A percentile compares a stretch with the other conserved stretches of the same genome.
Evolutionary conservation across 2,888 invertebrate genomes (phyloP).

Genomic region (Tricholauxania praeusta): DNA sequence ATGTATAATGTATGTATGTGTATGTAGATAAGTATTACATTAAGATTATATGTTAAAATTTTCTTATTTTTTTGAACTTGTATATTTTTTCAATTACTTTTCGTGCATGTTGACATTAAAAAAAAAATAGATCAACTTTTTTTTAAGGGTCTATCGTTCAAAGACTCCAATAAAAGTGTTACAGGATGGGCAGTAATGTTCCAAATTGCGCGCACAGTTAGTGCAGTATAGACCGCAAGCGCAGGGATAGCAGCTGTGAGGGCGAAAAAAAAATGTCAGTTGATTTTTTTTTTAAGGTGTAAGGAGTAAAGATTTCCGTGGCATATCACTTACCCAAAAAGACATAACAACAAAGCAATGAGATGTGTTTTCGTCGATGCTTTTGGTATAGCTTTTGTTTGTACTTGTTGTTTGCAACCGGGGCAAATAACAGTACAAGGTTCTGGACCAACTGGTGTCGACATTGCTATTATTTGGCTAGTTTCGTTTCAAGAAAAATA

Average conservation of each 20-base stretch:
- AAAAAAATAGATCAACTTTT: too few species aligned
- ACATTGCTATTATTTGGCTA: background rate
- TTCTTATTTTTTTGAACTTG: too few species aligned
- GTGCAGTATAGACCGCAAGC: slow-evolving; percentile 71
- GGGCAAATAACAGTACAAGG: slow-evolving; percentile 64
- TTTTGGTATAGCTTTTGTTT: slow-evolving; percentile 63
- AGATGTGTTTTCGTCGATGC: slow-evolving; percentile 61
- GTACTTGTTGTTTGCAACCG: slow-evolving; percentile 67
- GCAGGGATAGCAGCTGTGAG: slow-evolving; percentile 69
- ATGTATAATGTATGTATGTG: too few species aligned
- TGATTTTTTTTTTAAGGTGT: background rate
- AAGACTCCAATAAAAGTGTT: slow-evolving; percentile 70
- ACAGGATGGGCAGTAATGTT: slow-evolving; percentile 73
- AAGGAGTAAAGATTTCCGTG: background rate
- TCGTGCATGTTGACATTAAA: too few species aligned
- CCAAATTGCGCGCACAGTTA: slow-evolving; percentile 70
- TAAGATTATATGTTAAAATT: too few species aligned
- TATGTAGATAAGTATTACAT: too few species aligned
- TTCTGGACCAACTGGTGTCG: slow-evolving; percentile 53
- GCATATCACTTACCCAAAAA: slow-evolving; percentile 54
- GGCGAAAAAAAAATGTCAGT: slow-evolving; percentile 2
- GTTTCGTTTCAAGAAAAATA: background rate
- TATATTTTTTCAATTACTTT: too few species aligned
- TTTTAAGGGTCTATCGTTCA: slow-evolving; percentile 50
- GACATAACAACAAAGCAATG: slow-evolving; percentile 59